Evolutionary conservation across 2,113 vertebrate species (phyloP).

Genomic region (Clarias macrocephalus): DNA sequence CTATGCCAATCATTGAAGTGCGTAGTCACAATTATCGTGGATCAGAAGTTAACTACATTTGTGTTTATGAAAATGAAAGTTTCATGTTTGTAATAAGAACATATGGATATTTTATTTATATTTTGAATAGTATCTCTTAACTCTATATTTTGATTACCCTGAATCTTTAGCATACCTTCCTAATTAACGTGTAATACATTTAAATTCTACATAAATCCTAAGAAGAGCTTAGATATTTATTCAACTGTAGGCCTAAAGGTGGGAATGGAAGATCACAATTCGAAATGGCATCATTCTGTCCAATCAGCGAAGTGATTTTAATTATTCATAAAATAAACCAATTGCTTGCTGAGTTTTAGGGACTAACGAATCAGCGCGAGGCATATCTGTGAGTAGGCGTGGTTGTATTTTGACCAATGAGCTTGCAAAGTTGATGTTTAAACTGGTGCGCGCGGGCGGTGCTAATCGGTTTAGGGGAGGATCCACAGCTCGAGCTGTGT

Average conservation of each 20-base stretch:
- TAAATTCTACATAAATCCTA: background rate
- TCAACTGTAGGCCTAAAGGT: slow-evolving; percentile 50
- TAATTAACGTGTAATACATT: background rate
- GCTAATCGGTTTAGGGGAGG: slow-evolving; percentile 62
- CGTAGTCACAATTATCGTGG: background rate
- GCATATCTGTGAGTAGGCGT: slow-evolving; percentile 17
- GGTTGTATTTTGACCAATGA: slow-evolving; percentile 55
- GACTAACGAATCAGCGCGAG: slow-evolving; percentile 56
- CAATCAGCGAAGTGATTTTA: slow-evolving; percentile 56
- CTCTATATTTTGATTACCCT: no score
- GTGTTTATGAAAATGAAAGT: background rate
- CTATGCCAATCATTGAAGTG: background rate
- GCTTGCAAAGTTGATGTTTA: slow-evolving; percentile 65
- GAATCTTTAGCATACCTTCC: background rate
- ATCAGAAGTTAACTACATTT: background rate
- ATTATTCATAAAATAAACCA: slow-evolving; percentile 58
- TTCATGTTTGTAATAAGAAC: background rate
- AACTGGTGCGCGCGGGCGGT: slow-evolving; percentile 75
- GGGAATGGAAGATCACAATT: slow-evolving; percentile 71
- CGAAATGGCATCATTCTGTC: slow-evolving; percentile 67
- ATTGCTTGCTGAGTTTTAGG: slow-evolving; percentile 8
- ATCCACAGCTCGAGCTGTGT: slow-evolving; percentile 45
- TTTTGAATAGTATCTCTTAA: no score
- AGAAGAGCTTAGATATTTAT: slow-evolving; percentile 34
- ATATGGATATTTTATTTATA: background rate